A percentile compares a stretch with the other conserved stretches of the same genome.
Evolutionary conservation across 2,888 invertebrate species (phyloP).

Genomic region (Eristalis intricaria): DNA sequence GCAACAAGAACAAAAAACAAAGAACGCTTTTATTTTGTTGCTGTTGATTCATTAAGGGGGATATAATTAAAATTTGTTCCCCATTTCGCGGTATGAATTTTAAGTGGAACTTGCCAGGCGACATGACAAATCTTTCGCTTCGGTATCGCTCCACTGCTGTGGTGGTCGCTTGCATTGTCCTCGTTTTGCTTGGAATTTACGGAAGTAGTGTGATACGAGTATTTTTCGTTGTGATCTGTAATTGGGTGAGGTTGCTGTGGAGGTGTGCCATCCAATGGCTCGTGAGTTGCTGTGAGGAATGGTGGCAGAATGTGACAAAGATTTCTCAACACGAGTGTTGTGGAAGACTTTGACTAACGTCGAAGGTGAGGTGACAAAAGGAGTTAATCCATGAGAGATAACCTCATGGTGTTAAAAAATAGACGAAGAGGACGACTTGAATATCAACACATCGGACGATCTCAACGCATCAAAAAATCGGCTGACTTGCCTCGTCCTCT

Average conservation of each 20-base stretch:
- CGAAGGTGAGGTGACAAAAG: too few relatives aligned
- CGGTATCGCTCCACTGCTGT: slow-evolving; percentile 9
- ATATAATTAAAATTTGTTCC: slow-evolving; percentile 70
- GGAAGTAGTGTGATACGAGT: not conserved
- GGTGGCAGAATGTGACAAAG: not conserved
- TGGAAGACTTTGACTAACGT: not conserved
- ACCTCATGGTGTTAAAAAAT: too few relatives aligned
- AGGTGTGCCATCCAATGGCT: not conserved
- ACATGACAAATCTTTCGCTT: slow-evolving; percentile 62
- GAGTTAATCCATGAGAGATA: too few relatives aligned
- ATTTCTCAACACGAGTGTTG: not conserved
- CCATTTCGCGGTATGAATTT: slow-evolving; percentile 68
- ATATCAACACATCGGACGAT: too few relatives aligned
- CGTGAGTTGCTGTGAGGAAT: not conserved
- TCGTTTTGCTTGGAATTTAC: not conserved
- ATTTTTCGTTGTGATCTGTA: not conserved
- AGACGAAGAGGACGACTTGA: too few relatives aligned
- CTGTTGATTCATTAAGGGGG: slow-evolving; percentile 68
- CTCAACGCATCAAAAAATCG: too few relatives aligned
- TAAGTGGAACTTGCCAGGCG: slow-evolving; percentile 64
- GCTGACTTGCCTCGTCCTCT: too few relatives aligned
- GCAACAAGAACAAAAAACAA: too few relatives aligned
- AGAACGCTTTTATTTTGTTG: slow-evolving; percentile 43
- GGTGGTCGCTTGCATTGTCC: not conserved
- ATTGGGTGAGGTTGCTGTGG: not conserved